Evolutionary conservation across 2,888 invertebrate genomes (phyloP).

Genomic region (Leucozona laternaria): DNA sequence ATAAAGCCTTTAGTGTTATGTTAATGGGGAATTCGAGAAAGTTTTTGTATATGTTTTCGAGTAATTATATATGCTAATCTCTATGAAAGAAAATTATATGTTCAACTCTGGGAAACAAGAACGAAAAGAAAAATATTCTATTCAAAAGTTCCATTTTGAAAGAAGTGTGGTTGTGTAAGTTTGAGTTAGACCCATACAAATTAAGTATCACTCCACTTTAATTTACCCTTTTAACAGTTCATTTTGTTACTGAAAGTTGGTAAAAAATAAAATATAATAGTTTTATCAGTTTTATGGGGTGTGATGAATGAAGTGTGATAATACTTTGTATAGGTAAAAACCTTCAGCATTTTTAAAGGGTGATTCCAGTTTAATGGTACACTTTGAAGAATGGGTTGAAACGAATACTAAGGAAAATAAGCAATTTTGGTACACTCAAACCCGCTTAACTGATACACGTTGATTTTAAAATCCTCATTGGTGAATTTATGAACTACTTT

Average conservation of each 20-base stretch:
- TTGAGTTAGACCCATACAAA: background rate
- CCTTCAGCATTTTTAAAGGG: too few relatives aligned
- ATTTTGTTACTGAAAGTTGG: background rate
- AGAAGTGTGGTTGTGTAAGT: background rate
- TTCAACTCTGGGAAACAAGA: background rate
- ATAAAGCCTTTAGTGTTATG: constrained; percentile 54
- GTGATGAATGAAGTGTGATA: too few relatives aligned
- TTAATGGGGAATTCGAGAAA: constrained; percentile 59
- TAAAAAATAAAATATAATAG: too few relatives aligned
- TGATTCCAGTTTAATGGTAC: too few relatives aligned
- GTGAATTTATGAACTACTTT: too few relatives aligned
- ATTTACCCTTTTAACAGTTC: background rate
- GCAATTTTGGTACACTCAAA: too few relatives aligned
- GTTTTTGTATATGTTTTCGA: constrained; percentile 26
- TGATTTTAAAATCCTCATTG: too few relatives aligned
- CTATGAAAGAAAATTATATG: constrained; percentile 18
- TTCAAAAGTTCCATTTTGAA: background rate
- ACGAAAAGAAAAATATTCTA: background rate
- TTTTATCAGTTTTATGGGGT: too few relatives aligned
- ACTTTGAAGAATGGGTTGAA: too few relatives aligned
- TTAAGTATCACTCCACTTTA: background rate
- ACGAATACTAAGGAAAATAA: too few relatives aligned
- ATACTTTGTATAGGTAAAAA: too few relatives aligned
- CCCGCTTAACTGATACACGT: too few relatives aligned
- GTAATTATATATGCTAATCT: constrained; percentile 66